These are phyloP conservation scores for Apodemia zela DNA, from an alignment of 2,888 invertebrate species.

Conservation along the genomic window DNA sequence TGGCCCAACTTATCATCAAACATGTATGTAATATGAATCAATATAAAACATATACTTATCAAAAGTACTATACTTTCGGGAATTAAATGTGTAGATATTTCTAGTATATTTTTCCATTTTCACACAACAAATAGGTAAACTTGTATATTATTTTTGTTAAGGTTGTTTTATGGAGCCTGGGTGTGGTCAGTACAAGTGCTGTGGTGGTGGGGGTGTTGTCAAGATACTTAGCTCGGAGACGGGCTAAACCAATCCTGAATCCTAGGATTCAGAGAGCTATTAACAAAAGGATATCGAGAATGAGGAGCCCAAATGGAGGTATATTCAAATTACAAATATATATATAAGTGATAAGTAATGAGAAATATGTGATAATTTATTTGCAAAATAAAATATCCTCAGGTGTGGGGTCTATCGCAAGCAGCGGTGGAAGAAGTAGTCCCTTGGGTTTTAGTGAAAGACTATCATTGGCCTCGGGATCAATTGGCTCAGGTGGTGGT, in stretches of 20 bases:
- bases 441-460: constrained; percentile 83
- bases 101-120: constrained; percentile 1
- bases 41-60: too few species aligned
- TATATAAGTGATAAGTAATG: neutral
- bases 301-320: constrained; percentile 86
- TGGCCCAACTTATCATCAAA: too few species aligned
- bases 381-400: constrained; percentile 18
- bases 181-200: constrained; percentile 85
- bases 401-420: constrained; percentile 84
- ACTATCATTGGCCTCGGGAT: constrained; percentile 84
- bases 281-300: constrained; percentile 81
- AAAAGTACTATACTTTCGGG: too few species aligned
- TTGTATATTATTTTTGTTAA: constrained; percentile 42
- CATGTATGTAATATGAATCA: too few species aligned
- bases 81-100: neutral
- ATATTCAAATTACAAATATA: constrained; percentile 15
- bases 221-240: constrained; percentile 86
- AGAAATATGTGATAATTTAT: neutral
- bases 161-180: constrained; percentile 86
- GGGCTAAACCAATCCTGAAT: constrained; percentile 82
- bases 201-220: constrained; percentile 91
- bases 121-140: neutral
- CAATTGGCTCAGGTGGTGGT: constrained; percentile 78
- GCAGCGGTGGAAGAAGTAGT: constrained; percentile 83
- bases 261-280: constrained; percentile 77